Evolutionary conservation across 2,888 invertebrate genomes (phyloP).

Genomic region (Caradrina kadenii): DNA sequence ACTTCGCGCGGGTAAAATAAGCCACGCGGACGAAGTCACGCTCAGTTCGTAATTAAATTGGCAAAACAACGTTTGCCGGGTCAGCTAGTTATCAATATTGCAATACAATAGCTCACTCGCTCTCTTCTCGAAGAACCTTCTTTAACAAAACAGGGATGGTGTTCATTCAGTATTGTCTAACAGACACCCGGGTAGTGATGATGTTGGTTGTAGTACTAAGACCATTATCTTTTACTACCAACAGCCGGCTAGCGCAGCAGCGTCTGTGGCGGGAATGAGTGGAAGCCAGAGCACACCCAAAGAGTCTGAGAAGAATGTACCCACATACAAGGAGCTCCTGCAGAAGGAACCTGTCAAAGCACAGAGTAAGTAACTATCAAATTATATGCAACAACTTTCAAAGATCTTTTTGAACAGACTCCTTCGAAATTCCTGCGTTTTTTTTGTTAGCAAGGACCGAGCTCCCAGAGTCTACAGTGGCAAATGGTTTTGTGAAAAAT

Average conservation of each 20-base stretch:
- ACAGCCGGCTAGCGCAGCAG: constrained; percentile 84
- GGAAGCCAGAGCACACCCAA: constrained; percentile 83
- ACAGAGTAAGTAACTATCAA: constrained; percentile 73
- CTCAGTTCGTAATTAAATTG: no score
- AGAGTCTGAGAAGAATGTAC: constrained; percentile 79
- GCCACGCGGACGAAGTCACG: no score
- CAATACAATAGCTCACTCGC: no score
- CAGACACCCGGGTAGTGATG: no score
- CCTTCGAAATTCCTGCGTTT: no score
- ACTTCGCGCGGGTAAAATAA: no score
- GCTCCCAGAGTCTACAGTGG: neutral
- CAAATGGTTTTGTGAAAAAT: neutral
- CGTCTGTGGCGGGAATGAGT: constrained; percentile 82
- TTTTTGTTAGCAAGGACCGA: no score
- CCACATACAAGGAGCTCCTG: constrained; percentile 83
- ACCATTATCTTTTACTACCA: neutral
- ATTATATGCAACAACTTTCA: neutral
- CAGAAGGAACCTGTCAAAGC: constrained; percentile 81
- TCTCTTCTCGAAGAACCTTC: no score
- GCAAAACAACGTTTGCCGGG: no score
- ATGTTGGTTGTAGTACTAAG: neutral
- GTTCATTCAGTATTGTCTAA: no score
- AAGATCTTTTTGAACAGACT: neutral
- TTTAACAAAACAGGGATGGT: no score
- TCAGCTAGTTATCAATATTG: no score